A percentile compares a stretch with the other conserved stretches of the same genome.
These are phyloP conservation scores for Eumacrocentrus americanus DNA, from an alignment of 2,888 invertebrate species.

Conservation along the genomic window DNA sequence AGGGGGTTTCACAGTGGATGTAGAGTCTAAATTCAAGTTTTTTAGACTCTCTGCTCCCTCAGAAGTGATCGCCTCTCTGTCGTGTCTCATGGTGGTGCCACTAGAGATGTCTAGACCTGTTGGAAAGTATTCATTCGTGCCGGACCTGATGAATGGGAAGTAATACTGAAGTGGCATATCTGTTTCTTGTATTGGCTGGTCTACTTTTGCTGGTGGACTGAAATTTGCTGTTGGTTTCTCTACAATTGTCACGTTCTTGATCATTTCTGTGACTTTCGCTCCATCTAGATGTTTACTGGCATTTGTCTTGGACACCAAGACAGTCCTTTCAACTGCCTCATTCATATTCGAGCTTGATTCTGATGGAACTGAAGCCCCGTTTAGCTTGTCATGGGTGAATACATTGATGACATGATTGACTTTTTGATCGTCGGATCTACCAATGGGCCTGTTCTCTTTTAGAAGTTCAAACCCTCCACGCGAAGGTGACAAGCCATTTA, in stretches of 20 bases:
- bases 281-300: conserved; percentile 13
- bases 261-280: conserved; percentile 11
- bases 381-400: background rate
- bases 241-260: conserved; percentile 25
- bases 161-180: conserved; percentile 6
- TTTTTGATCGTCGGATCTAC: background rate
- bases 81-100: background rate
- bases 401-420: background rate
- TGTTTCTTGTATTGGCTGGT: background rate
- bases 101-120: background rate
- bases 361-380: no score
- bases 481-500: background rate
- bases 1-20: background rate
- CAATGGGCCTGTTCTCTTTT: no score
- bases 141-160: background rate
- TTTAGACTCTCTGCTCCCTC: background rate
- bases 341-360: no score
- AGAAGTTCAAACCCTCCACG: no score
- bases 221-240: conserved; percentile 1
- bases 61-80: background rate
- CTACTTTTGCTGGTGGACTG: background rate
- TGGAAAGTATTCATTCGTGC: background rate
- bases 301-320: background rate
- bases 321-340: conserved; percentile 14
- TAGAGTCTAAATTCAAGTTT: background rate